Conservation (phyloP, 2,113 vertebrate genomes). For the Calypte anna region DNA sequence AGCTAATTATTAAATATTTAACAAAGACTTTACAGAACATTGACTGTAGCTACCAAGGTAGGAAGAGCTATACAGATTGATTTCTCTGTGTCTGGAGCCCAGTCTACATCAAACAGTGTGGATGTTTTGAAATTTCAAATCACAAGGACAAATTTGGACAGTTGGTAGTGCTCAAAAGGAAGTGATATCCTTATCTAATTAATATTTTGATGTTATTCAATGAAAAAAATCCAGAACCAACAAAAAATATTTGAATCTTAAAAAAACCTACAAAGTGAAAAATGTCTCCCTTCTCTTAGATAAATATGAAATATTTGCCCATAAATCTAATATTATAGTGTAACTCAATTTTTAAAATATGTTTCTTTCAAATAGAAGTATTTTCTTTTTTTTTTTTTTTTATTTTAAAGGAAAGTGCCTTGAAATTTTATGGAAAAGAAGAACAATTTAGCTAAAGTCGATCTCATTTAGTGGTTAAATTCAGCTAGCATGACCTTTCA, state of each 20-base stretch:
- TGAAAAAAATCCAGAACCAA: neutral
- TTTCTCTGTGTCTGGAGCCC: neutral
- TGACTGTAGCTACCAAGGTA: neutral
- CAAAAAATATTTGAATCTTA: neutral
- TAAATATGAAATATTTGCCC: neutral
- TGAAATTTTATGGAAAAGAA: neutral
- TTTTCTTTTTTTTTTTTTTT: neutral
- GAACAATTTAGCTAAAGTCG: neutral
- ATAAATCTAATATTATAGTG: neutral
- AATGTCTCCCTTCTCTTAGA: neutral
- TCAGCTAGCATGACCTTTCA: neutral
- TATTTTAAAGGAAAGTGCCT: neutral
- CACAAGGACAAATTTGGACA: neutral
- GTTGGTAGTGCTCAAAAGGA: neutral
- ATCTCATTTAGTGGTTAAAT: neutral
- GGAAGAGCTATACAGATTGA: neutral
- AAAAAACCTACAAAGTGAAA: neutral
- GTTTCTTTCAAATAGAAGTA: neutral
- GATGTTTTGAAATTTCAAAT: conserved; percentile 54
- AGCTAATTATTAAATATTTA: conserved; percentile 61
- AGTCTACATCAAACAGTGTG: neutral
- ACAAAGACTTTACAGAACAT: conserved; percentile 6
- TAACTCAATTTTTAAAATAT: neutral
- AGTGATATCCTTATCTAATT: neutral
- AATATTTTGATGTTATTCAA: conserved; percentile 8